Base-by-base conservation (phyloP, 2,113 vertebrate species). In the Pterocles burchelli region DNA sequence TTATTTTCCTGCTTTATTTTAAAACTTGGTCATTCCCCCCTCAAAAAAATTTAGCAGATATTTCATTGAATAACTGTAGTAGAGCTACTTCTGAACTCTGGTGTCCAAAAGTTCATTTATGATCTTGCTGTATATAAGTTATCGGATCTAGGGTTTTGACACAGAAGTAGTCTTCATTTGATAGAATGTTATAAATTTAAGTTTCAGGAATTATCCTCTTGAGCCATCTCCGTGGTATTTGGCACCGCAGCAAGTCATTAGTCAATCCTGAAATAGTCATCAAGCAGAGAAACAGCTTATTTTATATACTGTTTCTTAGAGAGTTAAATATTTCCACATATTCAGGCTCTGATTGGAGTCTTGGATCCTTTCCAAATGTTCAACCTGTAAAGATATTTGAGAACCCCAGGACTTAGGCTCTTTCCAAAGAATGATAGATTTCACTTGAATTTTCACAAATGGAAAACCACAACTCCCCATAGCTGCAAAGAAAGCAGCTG, bases 371-470 rank as follows among this genome's bases (percentile, higher is more conserved):
- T 97, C 96, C 97, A 98, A 97, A 96, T 96, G 94, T 95, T 98
- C 95, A 97, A 97, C 95, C 95, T 97, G 92, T 97, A 97, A 98
- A 97, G 97, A 97, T 96, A 97, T 98, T 97, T 98, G 97, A 97
- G 97, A 97, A 97, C 72, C 95, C 90, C 90, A 95, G 86, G 90
- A 96, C 93, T 96, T 96, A 70, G 46, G 65, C 87, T 94, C 91
- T 94, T 93, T 88, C 93, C 96, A 90, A 95, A 97, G 96, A 98
- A 97, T 96, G 95, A 96, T 96, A 97, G 89, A 97, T 97, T 98
- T 98, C 92, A 93, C 89, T 97, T 97, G 93, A 96, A 97, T 95
- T 96, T 97, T 98, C 96, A 97, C 95, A 98, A 97, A 96, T 97
- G 95, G 96, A 96, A 97, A 97, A 96, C 96, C 96, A 97, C 95